A percentile compares a stretch with the other conserved stretches of the same genome.
These are phyloP conservation scores for Antechinus stuartii DNA, from an alignment of 2,113 vertebrate genomes.

Conservation along the genomic window DNA sequence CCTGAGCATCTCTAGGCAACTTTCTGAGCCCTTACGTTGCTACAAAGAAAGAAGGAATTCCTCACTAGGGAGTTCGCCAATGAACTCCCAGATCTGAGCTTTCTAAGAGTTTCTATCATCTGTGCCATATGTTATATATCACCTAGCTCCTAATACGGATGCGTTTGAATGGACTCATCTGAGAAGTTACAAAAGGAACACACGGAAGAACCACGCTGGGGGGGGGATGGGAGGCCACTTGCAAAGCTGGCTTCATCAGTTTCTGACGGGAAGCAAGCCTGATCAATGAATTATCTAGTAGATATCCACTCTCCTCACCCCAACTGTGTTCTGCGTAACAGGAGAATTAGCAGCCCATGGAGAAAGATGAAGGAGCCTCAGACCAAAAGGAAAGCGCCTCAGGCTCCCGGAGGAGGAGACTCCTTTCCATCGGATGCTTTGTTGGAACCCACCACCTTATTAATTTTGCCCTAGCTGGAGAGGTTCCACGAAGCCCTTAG, in stretches of 20 bases:
- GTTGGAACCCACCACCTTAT: not conserved
- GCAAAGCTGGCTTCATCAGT: conserved; percentile 4
- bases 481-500: not conserved
- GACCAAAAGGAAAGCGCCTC: not conserved
- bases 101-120: too few species aligned
- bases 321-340: conserved; percentile 40
- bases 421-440: conserved; percentile 1
- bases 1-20: not conserved
- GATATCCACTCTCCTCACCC: conserved; percentile 5
- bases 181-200: not conserved
- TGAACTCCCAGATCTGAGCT: not conserved
- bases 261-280: conserved; percentile 37
- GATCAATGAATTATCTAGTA: not conserved
- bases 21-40: not conserved
- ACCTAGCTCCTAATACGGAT: too few species aligned
- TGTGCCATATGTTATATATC: too few species aligned
- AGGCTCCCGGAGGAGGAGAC: conserved; percentile 22
- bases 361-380: not conserved
- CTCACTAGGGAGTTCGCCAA: not conserved
- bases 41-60: not conserved
- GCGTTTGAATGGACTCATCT: not conserved
- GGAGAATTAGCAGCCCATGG: not conserved
- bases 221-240: not conserved
- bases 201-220: not conserved
- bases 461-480: not conserved